phyloP scores from a whole-genome alignment of 2,797 vertebrate species.

The Triplophysa yarkandensis region DNA sequence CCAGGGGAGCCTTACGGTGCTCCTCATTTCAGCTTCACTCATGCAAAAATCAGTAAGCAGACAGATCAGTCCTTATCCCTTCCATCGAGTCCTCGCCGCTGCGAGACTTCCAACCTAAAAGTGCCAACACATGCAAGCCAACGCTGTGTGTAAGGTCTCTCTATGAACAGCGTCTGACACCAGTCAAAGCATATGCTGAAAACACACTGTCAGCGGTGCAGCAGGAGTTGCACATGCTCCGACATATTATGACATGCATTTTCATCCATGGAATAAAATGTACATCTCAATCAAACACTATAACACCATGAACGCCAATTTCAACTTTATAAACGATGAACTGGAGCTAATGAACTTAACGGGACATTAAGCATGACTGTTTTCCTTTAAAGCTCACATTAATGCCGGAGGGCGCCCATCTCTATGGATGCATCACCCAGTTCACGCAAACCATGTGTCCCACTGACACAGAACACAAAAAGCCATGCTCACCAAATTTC shows the following conservation, averaged over 20 bases:
- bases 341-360: conserved; percentile 9
- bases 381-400: conserved; percentile 25
- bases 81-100: conserved; percentile 2
- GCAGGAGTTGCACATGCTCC: background rate
- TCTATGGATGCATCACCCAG: conserved; percentile 35
- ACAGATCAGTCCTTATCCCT: conserved; percentile 27
- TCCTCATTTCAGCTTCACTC: conserved; percentile 30
- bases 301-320: background rate
- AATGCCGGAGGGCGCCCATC: background rate
- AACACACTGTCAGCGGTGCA: background rate
- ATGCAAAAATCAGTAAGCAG: conserved; percentile 45
- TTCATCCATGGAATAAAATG: background rate
- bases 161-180: background rate
- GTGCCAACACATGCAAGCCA: background rate
- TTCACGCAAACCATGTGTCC: conserved; percentile 30
- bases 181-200: background rate
- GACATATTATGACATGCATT: background rate
- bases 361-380: background rate
- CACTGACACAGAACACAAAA: conserved; percentile 13
- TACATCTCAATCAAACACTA: background rate
- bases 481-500: background rate
- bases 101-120: conserved; percentile 1
- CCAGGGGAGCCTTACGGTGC: conserved; percentile 22
- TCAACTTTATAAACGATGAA: conserved; percentile 11
- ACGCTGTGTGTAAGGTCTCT: background rate